These are phyloP conservation scores for Clitarchus hookeri DNA, from an alignment of 2,888 invertebrate species.

Conservation along the genomic window DNA sequence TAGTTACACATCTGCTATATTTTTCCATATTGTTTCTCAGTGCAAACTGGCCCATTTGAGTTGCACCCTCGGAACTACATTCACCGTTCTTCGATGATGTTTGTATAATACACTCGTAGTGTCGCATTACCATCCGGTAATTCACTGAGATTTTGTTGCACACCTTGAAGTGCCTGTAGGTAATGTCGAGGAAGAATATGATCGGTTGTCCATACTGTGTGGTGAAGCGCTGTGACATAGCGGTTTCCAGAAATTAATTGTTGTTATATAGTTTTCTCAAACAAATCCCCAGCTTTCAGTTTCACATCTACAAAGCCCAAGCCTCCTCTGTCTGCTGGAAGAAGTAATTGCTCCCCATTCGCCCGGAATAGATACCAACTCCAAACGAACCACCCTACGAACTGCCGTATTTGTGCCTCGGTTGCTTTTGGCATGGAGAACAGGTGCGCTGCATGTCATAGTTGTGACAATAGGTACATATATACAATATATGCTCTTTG, in stretches of 20 bases:
- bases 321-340: background rate
- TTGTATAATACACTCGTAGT: background rate
- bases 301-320: background rate
- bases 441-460: background rate
- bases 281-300: background rate
- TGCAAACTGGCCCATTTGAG: background rate
- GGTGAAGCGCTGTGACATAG: background rate
- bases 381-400: background rate
- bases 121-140: background rate
- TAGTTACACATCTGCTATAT: background rate
- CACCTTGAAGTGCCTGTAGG: background rate
- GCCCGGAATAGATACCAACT: background rate
- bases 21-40: background rate
- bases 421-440: background rate
- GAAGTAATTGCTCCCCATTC: background rate
- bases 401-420: background rate
- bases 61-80: background rate
- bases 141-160: background rate
- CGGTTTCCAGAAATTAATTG: no score
- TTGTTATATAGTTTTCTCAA: background rate
- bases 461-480: background rate
- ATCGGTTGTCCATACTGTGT: background rate
- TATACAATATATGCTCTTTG: background rate
- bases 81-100: background rate
- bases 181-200: background rate